Base-by-base conservation (phyloP, 2,113 vertebrate species). In the Athene cunicularia region DNA sequence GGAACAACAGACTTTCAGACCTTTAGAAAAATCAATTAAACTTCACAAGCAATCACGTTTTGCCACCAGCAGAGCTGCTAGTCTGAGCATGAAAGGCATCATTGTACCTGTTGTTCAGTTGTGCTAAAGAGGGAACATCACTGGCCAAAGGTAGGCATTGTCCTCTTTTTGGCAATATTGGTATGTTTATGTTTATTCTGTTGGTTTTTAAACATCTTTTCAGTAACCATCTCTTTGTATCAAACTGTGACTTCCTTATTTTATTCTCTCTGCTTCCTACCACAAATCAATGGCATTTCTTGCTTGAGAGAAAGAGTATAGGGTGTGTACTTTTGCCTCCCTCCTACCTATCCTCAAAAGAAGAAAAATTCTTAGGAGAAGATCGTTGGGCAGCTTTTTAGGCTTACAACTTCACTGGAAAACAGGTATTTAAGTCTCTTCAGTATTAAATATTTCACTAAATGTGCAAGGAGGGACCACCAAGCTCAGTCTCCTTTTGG, bases 1-100 rank as follows among this genome's bases (percentile, higher is more conserved):
- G 74, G 59, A 90, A 87, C 80, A 82, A 43, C 62, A 77, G 73
- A 77, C 76, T 73, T 94, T 55, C 33, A 82, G 94, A 74, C 68
- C 68, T 88, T 83, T 77, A 52, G 77, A 92, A 87, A 85, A 90
- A 95, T 92, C 86, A 90, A 88, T 94, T 90, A 53, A 56, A 33
- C 80, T 92, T 95, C 73, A 71, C 41, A 81, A 73, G 50, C 50
- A 55, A 58, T 90, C 27, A 5, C 43, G 19, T 89, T 76, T 90
- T 81, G 79, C 64, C 41, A 68, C 71, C 35, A 45, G 66, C 70
- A 88, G 83, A 77, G 37, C 22, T 55, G 55, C 43, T 76, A 49
- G 58, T 33, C 43, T 55, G 53, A 43, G 59, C 60, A 66, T 56
- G 37, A 89, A 94, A 89, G 67, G 80, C 52, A 5, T 32, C 3